Evolutionary conservation across 1,140 invertebrate genomes (phyloP).

Genomic region (Zelostemma sp.): DNA sequence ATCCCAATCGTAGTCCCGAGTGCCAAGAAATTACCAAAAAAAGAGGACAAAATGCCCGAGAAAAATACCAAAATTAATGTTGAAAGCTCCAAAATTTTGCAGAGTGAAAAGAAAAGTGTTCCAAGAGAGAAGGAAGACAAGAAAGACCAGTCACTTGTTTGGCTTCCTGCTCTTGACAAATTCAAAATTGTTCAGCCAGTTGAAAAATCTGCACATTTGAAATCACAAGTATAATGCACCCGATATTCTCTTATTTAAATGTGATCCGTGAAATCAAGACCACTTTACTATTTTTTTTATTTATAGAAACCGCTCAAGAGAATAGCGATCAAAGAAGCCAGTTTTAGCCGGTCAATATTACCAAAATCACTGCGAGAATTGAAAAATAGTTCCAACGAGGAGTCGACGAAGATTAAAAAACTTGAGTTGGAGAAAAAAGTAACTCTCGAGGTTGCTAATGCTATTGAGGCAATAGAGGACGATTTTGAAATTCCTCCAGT

Average conservation of each 20-base stretch:
- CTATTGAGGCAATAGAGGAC: constrained; percentile 34
- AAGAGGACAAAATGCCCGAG: constrained; percentile 6
- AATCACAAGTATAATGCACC: constrained; percentile 72
- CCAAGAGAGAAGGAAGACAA: background rate
- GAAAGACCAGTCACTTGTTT: constrained; percentile 59
- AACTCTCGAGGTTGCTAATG: too few relatives aligned
- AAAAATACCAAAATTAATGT: constrained; percentile 16
- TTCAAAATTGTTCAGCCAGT: constrained; percentile 72
- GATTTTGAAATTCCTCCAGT: constrained; percentile 54
- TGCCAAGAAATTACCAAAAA: constrained; percentile 23
- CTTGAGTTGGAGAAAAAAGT: constrained; percentile 12
- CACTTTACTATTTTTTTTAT: constrained; percentile 31
- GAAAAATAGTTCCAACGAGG: constrained; percentile 53
- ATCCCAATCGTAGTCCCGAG: constrained; percentile 39
- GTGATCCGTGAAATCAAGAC: too few relatives aligned
- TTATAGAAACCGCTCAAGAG: constrained; percentile 70
- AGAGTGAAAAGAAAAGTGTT: too few relatives aligned
- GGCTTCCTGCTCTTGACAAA: constrained; percentile 63
- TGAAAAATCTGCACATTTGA: constrained; percentile 74
- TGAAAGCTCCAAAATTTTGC: too few relatives aligned
- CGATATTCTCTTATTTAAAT: constrained; percentile 30
- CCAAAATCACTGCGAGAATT: constrained; percentile 53
- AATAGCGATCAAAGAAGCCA: constrained; percentile 69
- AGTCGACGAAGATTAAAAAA: constrained; percentile 15
- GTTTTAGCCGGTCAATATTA: constrained; percentile 22